These are phyloP conservation scores for Betta splendens DNA, from an alignment of 2,797 vertebrate species.

Conservation along the genomic window DNA sequence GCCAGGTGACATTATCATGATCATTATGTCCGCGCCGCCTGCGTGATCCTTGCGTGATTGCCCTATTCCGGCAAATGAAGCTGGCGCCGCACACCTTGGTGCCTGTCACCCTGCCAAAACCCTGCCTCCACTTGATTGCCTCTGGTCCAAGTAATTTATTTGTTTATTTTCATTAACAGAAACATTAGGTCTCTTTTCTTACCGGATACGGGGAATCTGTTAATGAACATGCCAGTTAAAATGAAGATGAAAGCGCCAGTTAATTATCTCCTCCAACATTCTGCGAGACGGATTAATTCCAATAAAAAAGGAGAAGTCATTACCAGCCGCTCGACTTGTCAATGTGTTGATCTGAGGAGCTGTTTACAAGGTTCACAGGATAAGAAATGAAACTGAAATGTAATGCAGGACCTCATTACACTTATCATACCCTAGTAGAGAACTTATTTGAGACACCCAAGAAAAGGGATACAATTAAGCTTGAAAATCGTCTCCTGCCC, in stretches of 20 bases:
- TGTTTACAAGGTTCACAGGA: conserved; percentile 69
- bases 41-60: conserved; percentile 62
- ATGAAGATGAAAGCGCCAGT: conserved; percentile 74
- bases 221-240: conserved; percentile 79
- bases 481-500: neutral
- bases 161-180: conserved; percentile 74
- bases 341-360: conserved; percentile 67
- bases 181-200: conserved; percentile 65
- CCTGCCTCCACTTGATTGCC: conserved; percentile 53
- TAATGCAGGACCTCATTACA: conserved; percentile 58
- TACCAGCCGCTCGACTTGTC: conserved; percentile 64
- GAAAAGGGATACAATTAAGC: neutral
- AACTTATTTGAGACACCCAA: conserved; percentile 14
- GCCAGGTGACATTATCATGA: conserved; percentile 56
- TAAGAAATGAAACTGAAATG: conserved; percentile 62
- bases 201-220: conserved; percentile 59
- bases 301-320: conserved; percentile 60
- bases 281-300: conserved; percentile 70
- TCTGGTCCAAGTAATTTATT: conserved; percentile 65
- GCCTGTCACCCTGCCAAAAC: conserved; percentile 60
- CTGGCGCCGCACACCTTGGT: conserved; percentile 29
- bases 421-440: conserved; percentile 15
- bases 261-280: conserved; percentile 79
- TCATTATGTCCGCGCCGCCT: conserved; percentile 46
- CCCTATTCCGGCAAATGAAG: conserved; percentile 62